Conservation (phyloP, 2,888 invertebrate genomes). For the Meteorus cinctellus region DNA sequence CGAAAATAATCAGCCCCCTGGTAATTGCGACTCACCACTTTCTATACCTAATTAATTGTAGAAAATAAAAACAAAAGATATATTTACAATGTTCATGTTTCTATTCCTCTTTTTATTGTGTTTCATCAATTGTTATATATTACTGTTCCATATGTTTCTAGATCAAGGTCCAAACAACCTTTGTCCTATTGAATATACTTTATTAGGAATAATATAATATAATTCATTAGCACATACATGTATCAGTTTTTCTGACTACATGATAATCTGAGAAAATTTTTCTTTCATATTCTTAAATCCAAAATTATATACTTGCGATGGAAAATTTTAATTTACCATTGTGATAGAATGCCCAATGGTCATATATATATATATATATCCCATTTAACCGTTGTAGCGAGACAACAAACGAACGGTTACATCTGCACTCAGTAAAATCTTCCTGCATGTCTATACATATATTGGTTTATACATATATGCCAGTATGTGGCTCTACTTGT, state of each 20-base stretch:
- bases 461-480: not conserved
- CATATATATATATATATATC: no score
- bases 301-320: no score
- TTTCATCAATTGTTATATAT: not conserved
- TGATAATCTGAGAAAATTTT: no score
- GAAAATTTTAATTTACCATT: constrained; percentile 33
- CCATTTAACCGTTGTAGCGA: not conserved
- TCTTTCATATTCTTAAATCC: no score
- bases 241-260: no score
- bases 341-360: not conserved
- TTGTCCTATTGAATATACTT: no score
- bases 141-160: no score
- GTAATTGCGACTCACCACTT: constrained; percentile 54
- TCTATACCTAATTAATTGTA: not conserved
- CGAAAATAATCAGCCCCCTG: constrained; percentile 30
- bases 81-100: not conserved
- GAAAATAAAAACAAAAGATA: not conserved
- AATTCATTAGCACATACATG: no score
- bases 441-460: not conserved
- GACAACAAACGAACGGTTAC: constrained; percentile 10
- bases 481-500: constrained; percentile 12
- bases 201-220: no score
- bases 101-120: not conserved
- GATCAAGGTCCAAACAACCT: no score
- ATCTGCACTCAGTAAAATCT: constrained; percentile 35